Base-by-base conservation (phyloP, 2,797 vertebrate genomes). In the Scomberomorus guttatus region DNA sequence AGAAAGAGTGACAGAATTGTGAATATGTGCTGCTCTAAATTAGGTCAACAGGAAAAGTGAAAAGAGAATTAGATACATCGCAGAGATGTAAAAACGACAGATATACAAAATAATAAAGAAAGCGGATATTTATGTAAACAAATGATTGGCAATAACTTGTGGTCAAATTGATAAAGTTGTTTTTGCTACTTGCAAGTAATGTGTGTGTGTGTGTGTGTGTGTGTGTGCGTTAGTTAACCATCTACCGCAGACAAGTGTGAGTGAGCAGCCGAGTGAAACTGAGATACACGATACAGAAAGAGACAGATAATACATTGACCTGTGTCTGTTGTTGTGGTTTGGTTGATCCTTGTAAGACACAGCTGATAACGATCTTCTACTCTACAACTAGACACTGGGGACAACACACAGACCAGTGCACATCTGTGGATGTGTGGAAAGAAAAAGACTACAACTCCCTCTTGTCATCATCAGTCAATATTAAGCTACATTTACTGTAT, bases 321-420 rank as follows among this genome's bases (percentile, higher is more conserved):
- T 68, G 77, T 63, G 77, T 83, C 75, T 3, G 25, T 52, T 80
- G 87, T 78, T 83, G 87, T 81, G 86, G 81, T 91, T 73, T 44
- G 39, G 67, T 75, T 87, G 83, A 86, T 88, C 72, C 81, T 59
- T 81, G 77, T 89, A 81, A 77, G 82, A 88, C 90, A 83, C 80
- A 37, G 66, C 86, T 69, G 85, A 86, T 90, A 93, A 93, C 75
- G 82, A 91, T 91, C 88, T 78, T 84, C 52, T 27, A 5, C 72
- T 84, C 64, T 65, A 75, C 78, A 80, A 80, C 75, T 54, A 75
- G 50, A 84, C 90, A 77, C 81, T 6, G 2, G 88, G 83, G 86
- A 80, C 11, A 72, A 68, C 57, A 66, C 71, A 52, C 67, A 72
- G n/a, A 54, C 58, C 44, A 15, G 27, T 9, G 15, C 4, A 12